These are phyloP conservation scores for Onychorhynchus coronatus DNA, from an alignment of 2,113 vertebrate genomes.

Conservation along the genomic window DNA sequence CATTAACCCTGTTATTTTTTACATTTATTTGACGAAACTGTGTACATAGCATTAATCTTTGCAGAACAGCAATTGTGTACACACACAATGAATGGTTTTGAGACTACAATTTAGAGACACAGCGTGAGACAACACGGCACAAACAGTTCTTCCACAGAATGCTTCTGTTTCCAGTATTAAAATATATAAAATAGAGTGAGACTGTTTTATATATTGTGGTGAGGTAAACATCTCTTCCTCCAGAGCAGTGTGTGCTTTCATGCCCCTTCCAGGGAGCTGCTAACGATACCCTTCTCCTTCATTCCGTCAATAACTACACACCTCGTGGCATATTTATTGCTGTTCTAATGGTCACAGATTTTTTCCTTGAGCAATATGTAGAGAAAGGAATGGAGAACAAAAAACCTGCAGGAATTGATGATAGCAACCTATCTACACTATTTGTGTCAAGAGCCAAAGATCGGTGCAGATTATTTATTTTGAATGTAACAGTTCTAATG, in stretches of 20 bases:
- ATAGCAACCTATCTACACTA: not conserved
- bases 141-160: not conserved
- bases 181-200: not conserved
- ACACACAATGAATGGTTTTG: not conserved
- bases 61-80: not conserved
- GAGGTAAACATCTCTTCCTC: conserved; percentile 42
- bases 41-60: not conserved
- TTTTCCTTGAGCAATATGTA: not conserved
- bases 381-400: conserved; percentile 23
- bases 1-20: not conserved
- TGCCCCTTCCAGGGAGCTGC: not conserved
- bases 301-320: not conserved
- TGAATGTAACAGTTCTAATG: conserved; percentile 4
- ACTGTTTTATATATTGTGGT: not conserved
- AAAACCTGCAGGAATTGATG: conserved; percentile 1
- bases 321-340: not conserved
- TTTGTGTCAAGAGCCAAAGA: conserved; percentile 3
- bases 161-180: conserved; percentile 24
- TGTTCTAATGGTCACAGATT: not conserved
- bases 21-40: not conserved
- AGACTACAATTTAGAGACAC: not conserved
- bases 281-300: not conserved
- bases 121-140: not conserved
- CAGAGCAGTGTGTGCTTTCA: not conserved
- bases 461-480: conserved; percentile 5